Conservation (phyloP, 2,113 vertebrate species). For the Suncus etruscus region DNA sequence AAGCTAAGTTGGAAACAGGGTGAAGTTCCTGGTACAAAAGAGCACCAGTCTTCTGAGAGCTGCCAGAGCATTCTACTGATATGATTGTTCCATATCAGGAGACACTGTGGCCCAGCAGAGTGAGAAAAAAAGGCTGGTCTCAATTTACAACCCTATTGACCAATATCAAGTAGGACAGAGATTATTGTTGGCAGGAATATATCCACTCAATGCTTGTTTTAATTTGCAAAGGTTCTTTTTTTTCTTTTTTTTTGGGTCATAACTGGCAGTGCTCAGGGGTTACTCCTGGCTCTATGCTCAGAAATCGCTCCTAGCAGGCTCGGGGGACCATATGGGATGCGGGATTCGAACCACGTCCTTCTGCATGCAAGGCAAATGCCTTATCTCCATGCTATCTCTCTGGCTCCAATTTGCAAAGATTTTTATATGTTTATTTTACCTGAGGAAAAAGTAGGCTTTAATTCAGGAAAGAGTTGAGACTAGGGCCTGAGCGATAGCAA, state of each 20-base stretch:
- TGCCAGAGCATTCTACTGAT: conserved; percentile 52
- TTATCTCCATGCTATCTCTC: neutral
- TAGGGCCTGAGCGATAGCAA: neutral
- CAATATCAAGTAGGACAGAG: conserved; percentile 57
- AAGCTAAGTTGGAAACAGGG: conserved; percentile 51
- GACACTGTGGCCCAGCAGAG: conserved; percentile 58
- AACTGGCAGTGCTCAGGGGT: too few species aligned
- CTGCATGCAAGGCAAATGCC: too few species aligned
- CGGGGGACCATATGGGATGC: too few species aligned
- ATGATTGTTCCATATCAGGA: conserved; percentile 73
- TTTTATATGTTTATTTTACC: conserved; percentile 55
- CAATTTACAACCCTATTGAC: conserved; percentile 59
- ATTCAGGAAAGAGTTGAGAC: conserved; percentile 53
- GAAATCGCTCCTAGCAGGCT: too few species aligned
- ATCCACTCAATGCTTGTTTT: conserved; percentile 50
- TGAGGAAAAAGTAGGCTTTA: conserved; percentile 52
- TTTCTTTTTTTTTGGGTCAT: too few species aligned
- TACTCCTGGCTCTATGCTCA: too few species aligned
- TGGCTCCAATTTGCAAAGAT: conserved; percentile 64
- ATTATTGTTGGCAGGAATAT: conserved; percentile 61
- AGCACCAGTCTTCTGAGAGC: conserved; percentile 71
- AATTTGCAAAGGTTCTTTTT: conserved; percentile 53
- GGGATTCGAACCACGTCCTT: too few species aligned
- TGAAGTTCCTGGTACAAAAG: conserved; percentile 68
- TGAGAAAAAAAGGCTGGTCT: conserved; percentile 68